These are phyloP conservation scores for Cygnus buccinator DNA, from an alignment of 2,113 vertebrate species.

Conservation along the genomic window DNA sequence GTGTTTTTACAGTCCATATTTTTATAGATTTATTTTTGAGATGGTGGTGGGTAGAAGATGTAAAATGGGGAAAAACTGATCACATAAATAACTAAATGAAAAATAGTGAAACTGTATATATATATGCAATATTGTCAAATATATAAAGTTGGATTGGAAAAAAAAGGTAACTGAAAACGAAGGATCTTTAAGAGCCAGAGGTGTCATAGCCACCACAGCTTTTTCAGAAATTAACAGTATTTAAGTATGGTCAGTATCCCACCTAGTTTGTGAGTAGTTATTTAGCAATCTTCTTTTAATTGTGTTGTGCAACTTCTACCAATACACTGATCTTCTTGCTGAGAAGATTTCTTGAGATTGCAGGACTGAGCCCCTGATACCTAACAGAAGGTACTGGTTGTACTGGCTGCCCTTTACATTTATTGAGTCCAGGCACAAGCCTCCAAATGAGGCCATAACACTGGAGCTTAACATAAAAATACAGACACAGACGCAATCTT, in stretches of 20 bases:
- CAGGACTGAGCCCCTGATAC: not conserved
- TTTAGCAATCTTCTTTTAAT: not conserved
- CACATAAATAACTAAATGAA: not conserved
- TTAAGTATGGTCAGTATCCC: not conserved
- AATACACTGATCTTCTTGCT: not conserved
- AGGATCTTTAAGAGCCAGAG: not conserved
- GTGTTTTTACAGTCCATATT: not conserved
- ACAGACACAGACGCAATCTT: not conserved
- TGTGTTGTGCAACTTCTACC: not conserved
- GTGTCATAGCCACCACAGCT: not conserved
- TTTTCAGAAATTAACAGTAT: not conserved
- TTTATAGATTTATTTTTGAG: not conserved
- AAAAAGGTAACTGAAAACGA: not conserved
- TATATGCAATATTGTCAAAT: not conserved
- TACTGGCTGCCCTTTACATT: not conserved
- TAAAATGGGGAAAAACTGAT: not conserved
- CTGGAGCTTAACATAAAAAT: not conserved
- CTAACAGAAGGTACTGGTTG: not conserved
- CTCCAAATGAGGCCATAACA: not conserved
- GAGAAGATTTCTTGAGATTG: not conserved
- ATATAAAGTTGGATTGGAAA: not conserved
- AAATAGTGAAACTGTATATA: not conserved
- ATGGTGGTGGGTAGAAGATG: not conserved
- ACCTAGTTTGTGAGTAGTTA: not conserved
- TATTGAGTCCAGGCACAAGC: not conserved